Percentiles rank a stretch among this genome's conserved stretches.
Conservation (phyloP, 2,888 invertebrate species). For the Oligia strigilis region DNA sequence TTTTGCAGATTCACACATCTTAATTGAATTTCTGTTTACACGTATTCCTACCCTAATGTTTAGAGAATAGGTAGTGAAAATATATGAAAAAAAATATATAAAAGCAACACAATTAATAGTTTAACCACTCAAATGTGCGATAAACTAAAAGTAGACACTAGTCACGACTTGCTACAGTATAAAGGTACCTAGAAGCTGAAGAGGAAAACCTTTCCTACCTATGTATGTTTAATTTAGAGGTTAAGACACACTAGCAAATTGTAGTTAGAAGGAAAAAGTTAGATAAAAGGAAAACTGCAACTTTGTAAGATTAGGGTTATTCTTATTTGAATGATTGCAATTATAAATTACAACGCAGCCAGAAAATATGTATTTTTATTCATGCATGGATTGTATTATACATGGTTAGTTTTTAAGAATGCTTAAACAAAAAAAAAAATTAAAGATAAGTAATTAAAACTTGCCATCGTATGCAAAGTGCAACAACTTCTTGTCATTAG, state of each 20-base stretch:
- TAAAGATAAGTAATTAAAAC: neutral
- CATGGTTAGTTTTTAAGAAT: neutral
- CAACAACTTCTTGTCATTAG: slow-evolving; percentile 61
- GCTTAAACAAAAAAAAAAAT: neutral
- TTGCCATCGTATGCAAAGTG: slow-evolving; percentile 42
- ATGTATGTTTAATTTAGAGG: slow-evolving; percentile 9
- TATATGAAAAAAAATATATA: neutral
- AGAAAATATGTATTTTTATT: neutral
- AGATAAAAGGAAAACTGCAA: slow-evolving; percentile 2
- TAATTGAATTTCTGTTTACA: neutral
- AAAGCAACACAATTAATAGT: neutral
- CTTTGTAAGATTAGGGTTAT: neutral
- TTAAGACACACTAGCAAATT: neutral
- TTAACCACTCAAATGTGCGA: neutral
- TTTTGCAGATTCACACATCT: neutral
- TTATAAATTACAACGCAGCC: neutral
- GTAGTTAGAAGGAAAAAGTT: neutral
- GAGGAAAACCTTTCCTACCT: slow-evolving; percentile 5
- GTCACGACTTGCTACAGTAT: neutral
- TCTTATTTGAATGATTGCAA: neutral
- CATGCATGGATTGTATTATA: neutral
- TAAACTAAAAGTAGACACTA: neutral
- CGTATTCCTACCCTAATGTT: neutral
- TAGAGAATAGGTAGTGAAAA: neutral
- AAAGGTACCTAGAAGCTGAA: too few relatives aligned